Percentiles rank a stretch among this genome's conserved stretches.
Conservation (phyloP, 2,113 vertebrate genomes). For the Vombatus ursinus region DNA sequence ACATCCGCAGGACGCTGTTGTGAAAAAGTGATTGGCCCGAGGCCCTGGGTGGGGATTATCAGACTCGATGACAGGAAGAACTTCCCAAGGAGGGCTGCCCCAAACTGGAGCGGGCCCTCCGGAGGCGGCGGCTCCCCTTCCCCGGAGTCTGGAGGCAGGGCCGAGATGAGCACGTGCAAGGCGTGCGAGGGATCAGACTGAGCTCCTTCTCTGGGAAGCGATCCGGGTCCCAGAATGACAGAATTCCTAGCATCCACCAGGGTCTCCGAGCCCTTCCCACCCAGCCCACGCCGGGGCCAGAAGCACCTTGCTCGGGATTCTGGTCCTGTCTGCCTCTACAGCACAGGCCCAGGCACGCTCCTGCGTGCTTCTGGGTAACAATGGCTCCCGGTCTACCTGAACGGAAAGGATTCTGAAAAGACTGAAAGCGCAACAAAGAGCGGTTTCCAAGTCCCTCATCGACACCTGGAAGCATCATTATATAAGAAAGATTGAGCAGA, state of each 20-base stretch:
- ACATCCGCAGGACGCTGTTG: not conserved
- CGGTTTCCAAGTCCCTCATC: not conserved
- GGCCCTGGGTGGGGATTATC: no score
- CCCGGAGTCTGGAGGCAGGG: no score
- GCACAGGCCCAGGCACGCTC: not conserved
- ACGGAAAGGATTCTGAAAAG: not conserved
- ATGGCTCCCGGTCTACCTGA: not conserved
- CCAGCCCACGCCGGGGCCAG: not conserved
- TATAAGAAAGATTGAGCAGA: slow-evolving; percentile 8
- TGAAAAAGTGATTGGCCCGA: not conserved
- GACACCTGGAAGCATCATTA: slow-evolving; percentile 26
- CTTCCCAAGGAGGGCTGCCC: no score
- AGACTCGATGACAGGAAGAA: not conserved
- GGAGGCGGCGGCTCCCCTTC: no score
- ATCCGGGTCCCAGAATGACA: not conserved
- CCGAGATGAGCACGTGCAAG: not conserved
- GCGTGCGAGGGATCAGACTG: not conserved
- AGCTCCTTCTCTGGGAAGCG: not conserved
- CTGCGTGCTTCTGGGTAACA: not conserved
- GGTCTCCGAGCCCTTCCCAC: not conserved
- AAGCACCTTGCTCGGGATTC: not conserved
- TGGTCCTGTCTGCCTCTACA: not conserved
- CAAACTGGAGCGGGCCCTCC: not conserved
- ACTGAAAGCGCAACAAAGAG: not conserved
- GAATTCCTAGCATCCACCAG: not conserved